Evolutionary conservation across 2,888 invertebrate species (phyloP).

Genomic region (Sylvicola cinctus): DNA sequence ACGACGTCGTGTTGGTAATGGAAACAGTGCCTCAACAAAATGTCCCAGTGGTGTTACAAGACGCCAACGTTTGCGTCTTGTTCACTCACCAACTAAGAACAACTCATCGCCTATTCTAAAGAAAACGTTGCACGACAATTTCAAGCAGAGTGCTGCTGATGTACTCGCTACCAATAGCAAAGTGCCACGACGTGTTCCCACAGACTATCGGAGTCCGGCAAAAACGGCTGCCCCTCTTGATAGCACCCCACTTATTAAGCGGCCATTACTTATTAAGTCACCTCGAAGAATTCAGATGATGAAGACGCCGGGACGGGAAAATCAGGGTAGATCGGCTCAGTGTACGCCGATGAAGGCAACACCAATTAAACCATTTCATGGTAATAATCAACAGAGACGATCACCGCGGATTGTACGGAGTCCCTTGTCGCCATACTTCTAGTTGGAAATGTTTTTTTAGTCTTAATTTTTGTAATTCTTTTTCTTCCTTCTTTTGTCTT

Average conservation of each 20-base stretch:
- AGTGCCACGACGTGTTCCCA: neutral
- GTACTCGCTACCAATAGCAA: no score
- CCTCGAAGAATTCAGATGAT: neutral
- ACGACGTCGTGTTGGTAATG: neutral
- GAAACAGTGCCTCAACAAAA: no score
- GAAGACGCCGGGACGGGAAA: neutral
- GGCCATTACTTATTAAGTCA: neutral
- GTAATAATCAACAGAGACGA: no score
- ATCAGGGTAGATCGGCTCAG: no score
- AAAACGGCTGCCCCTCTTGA: neutral
- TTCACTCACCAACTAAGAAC: no score
- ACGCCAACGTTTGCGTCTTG: neutral
- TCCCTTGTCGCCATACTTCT: no score
- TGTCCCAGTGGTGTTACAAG: neutral
- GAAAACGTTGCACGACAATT: neutral
- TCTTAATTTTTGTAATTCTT: no score
- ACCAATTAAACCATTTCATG: constrained; percentile 1
- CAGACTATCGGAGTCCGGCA: neutral
- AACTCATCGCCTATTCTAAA: no score
- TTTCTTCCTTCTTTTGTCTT: no score
- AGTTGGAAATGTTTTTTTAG: no score
- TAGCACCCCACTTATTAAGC: neutral
- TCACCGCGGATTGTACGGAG: no score
- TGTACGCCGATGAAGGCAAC: neutral
- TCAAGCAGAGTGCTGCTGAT: neutral